These are phyloP conservation scores for Macaca fascicularis DNA, from an alignment of 2,113 vertebrate species.

Conservation along the genomic window DNA sequence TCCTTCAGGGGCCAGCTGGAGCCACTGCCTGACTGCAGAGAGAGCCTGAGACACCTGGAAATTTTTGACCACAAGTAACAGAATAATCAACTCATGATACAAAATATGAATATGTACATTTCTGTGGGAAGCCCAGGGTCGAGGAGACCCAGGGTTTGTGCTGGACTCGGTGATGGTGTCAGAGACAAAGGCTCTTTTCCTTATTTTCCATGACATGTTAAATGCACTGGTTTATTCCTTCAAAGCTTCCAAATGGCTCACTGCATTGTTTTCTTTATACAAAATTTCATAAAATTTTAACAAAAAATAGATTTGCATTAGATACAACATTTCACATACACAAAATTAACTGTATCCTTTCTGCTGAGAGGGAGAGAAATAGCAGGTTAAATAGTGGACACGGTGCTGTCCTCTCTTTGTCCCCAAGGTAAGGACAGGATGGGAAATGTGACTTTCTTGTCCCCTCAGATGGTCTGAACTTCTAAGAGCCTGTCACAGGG, in stretches of 20 bases:
- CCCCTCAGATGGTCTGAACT: neutral
- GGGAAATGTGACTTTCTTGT: neutral
- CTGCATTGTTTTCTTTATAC: neutral
- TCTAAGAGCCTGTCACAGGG: neutral
- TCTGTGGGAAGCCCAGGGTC: no score
- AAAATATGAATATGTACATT: no score
- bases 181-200: neutral
- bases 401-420: neutral
- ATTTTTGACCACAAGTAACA: no score
- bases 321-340: neutral
- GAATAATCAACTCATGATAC: no score
- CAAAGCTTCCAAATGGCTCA: neutral
- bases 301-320: neutral
- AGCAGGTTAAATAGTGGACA: neutral
- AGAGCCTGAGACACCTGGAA: neutral
- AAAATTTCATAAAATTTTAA: neutral
- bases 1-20: neutral
- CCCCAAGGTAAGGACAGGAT: neutral
- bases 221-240: neutral
- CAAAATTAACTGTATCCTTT: neutral
- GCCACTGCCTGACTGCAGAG: neutral
- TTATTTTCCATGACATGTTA: neutral
- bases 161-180: neutral
- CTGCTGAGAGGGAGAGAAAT: neutral
- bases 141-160: no score